Evolutionary conservation across 2,888 invertebrate genomes (phyloP).

Genomic region (Agapetus fuscipes): DNA sequence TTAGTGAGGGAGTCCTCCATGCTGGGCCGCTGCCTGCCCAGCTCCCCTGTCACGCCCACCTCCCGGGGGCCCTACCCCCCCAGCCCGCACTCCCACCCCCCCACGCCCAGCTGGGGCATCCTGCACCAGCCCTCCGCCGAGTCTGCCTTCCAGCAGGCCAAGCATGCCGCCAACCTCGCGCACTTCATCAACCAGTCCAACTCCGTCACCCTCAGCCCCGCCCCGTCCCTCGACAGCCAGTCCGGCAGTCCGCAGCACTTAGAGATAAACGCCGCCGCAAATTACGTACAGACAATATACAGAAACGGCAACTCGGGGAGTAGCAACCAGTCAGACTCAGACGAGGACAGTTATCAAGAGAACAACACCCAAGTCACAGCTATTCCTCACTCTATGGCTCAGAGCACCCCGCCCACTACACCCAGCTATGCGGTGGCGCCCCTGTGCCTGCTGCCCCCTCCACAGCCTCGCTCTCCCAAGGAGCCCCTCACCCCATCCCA

Average conservation of each 20-base stretch:
- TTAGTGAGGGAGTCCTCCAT: constrained; percentile 71
- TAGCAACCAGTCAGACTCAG: constrained; percentile 73
- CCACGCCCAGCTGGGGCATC: constrained; percentile 66
- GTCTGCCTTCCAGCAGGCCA: constrained; percentile 34
- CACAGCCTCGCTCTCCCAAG: constrained; percentile 56
- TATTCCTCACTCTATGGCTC: constrained; percentile 23
- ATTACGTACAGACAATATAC: constrained; percentile 34
- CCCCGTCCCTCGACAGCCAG: constrained; percentile 80
- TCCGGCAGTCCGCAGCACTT: constrained; percentile 76
- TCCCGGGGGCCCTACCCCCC: constrained; percentile 64
- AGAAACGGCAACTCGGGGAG: constrained; percentile 38
- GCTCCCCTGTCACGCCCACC: constrained; percentile 73
- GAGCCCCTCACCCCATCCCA: constrained; percentile 36
- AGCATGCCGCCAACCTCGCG: constrained; percentile 48
- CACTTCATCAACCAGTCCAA: constrained; percentile 69
- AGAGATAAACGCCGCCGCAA: constrained; percentile 40
- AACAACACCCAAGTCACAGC: constrained; percentile 22
- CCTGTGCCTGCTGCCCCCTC: constrained; percentile 31
- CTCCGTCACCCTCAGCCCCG: constrained; percentile 84
- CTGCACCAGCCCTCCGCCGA: constrained; percentile 35
- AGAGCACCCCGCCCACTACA: constrained; percentile 48
- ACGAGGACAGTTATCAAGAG: constrained; percentile 56
- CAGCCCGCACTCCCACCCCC: constrained; percentile 72
- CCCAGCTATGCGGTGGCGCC: constrained; percentile 38
- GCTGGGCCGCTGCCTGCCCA: constrained; percentile 69